phyloP scores from a whole-genome alignment of 2,888 invertebrate genomes.

The Lysandra coridon region DNA sequence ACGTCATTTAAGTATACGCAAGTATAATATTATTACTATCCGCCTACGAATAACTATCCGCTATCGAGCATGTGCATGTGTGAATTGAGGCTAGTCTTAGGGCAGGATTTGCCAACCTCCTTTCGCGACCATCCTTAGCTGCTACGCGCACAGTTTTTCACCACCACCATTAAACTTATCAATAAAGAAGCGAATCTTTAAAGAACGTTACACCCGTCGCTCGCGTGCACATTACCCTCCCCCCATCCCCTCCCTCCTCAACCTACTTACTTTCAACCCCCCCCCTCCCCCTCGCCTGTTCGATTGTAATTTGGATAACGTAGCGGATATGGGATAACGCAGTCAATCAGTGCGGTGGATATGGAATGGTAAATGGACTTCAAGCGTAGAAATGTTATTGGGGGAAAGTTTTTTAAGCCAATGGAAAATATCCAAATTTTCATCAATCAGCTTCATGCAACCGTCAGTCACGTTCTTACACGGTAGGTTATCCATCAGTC shows the following conservation, averaged over 20 bases:
- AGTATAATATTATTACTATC: no score
- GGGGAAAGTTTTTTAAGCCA: background rate
- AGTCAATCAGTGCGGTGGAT: conserved; percentile 22
- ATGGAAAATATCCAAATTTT: no score
- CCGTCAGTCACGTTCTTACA: no score
- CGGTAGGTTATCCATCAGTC: no score
- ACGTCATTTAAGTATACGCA: no score
- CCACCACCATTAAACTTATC: background rate
- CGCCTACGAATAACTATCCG: no score
- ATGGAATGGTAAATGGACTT: background rate
- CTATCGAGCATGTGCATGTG: no score
- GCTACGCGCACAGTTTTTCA: background rate
- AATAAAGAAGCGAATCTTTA: background rate
- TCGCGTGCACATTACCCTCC: conserved; percentile 10
- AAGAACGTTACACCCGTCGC: background rate
- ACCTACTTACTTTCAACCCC: background rate
- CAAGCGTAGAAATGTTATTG: background rate
- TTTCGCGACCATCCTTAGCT: no score
- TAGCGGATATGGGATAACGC: conserved; percentile 22
- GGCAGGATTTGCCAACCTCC: background rate
- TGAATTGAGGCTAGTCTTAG: background rate
- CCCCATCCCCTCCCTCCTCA: background rate
- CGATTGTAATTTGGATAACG: conserved; percentile 28
- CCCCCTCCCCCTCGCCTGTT: background rate
- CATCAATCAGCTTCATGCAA: no score